Evolutionary conservation across 2,888 invertebrate genomes (phyloP).

Genomic region (Diarsia rubi): DNA sequence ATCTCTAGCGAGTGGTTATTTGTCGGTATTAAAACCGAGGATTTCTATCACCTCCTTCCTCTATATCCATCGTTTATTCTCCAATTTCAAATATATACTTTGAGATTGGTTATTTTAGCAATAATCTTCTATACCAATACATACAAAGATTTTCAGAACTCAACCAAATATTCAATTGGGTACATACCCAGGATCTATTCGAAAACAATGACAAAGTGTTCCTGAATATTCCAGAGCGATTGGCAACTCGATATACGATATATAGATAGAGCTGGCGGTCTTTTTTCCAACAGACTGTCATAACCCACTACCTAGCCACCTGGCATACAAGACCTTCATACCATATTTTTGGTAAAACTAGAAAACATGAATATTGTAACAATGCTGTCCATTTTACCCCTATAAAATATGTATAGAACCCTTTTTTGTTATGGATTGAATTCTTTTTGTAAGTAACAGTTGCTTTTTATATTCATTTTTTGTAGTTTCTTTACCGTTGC

Average conservation of each 20-base stretch:
- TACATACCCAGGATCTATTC: neutral
- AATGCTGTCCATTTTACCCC: slow-evolving; percentile 47
- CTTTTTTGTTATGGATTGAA: slow-evolving; percentile 37
- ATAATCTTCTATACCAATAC: no score
- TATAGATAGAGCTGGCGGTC: slow-evolving; percentile 1
- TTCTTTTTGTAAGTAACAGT: slow-evolving; percentile 32
- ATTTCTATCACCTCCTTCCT: no score
- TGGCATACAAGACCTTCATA: neutral
- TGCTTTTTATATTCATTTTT: no score
- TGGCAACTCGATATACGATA: slow-evolving; percentile 26
- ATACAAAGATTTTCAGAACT: neutral
- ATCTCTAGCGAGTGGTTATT: no score
- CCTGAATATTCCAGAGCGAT: slow-evolving; percentile 22
- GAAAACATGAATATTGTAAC: slow-evolving; percentile 56
- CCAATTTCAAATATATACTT: no score
- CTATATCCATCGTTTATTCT: no score
- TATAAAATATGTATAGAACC: slow-evolving; percentile 53
- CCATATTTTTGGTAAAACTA: slow-evolving; percentile 34
- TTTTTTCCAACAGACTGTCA: slow-evolving; percentile 23
- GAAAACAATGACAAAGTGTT: slow-evolving; percentile 21
- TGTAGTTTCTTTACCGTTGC: no score
- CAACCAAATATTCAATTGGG: neutral
- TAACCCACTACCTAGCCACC: slow-evolving; percentile 9
- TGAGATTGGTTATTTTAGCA: no score
- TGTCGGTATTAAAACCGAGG: no score